Base-by-base conservation (phyloP, 1,140 invertebrate species). In the Drosophila takahashii region DNA sequence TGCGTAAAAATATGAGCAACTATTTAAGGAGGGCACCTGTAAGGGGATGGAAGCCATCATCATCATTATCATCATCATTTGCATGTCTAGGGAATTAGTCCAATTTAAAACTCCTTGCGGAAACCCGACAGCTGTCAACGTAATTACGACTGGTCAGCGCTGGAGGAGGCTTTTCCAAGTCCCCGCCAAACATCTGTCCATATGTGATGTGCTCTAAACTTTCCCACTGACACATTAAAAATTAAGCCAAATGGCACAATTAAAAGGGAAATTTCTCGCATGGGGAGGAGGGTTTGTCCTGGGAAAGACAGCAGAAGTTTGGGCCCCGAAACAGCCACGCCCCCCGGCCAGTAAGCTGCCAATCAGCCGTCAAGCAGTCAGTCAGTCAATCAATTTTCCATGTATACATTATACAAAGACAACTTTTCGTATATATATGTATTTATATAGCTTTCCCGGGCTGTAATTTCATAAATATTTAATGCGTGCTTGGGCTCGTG, bases 401-500 rank as follows among this genome's bases (percentile, higher is more conserved):
- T 77, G 37, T 39, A 76, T 32, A 36, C 48, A 18, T 41, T 44
- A 66, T 52, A 72, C 51, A 42, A 4, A 53, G 42, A 39, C 29
- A 70, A 34, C 34, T 57, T 39, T 57, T 36, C 15, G 59, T 75
- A 66, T 57, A 64, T 50, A 44, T 13, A 27, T 26, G 22, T 47
- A 27, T 18, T 4, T 16, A 10, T 44, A 44, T 18, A 44, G 6
- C 29, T 51, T 44, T 45, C 27, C 54, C 27, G 29, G 34, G 45
- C 65, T 56, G 51, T 54, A 59, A 77, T 77, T 77, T 77, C 73
- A 77, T 77, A 77, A 77, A 77, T 77, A 77, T 77, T 77, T 77
- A 56, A 77, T 77, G 65, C 51, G 1, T 7, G 36, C 50, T 39
- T 16, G 58, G 42, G 34, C 18, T 41, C 13, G 32, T 4, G 27